Conservation (phyloP, 2,888 invertebrate genomes). For the Dryobotodes eremita region DNA sequence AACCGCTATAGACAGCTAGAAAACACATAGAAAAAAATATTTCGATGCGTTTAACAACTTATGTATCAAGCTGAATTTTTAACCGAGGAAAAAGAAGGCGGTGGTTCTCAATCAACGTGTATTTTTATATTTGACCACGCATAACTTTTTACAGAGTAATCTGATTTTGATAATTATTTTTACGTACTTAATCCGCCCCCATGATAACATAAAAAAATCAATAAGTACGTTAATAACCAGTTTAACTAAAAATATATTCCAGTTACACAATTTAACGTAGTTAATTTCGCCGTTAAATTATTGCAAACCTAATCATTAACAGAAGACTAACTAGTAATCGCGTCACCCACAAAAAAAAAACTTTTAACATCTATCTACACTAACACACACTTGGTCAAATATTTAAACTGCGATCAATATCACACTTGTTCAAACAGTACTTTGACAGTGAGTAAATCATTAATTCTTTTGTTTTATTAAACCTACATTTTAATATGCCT, state of each 20-base stretch:
- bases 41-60: too few species aligned
- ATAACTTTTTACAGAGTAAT: too few species aligned
- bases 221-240: not conserved
- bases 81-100: too few species aligned
- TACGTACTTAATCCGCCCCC: too few species aligned
- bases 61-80: too few species aligned
- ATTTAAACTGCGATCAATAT: conserved; percentile 52
- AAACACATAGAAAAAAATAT: too few species aligned
- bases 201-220: too few species aligned
- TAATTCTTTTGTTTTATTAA: conserved; percentile 74
- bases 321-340: conserved; percentile 40
- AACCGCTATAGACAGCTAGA: too few species aligned
- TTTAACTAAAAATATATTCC: conserved; percentile 5
- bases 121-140: too few species aligned
- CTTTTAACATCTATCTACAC: conserved; percentile 16
- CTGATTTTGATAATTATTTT: too few species aligned
- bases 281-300: conserved; percentile 21
- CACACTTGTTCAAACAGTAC: conserved; percentile 72
- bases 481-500: conserved; percentile 31
- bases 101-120: too few species aligned
- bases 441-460: conserved; percentile 75
- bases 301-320: conserved; percentile 25
- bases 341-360: conserved; percentile 55
- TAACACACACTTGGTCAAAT: conserved; percentile 40
- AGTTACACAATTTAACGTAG: conserved; percentile 9